Evolutionary conservation across 2,888 invertebrate species (phyloP), one percentile per base, ranked within the genome.

Genomic region (Piscicola geometra): DNA sequence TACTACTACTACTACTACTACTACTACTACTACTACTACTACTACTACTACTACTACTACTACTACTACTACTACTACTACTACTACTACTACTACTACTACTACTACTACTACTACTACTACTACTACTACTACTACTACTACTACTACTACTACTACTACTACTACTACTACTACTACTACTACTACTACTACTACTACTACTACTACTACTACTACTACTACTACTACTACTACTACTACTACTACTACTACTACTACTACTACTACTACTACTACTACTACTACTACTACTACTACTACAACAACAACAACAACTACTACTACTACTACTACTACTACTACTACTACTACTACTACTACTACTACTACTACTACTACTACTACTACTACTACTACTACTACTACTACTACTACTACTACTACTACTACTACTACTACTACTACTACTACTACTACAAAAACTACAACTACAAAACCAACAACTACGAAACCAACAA

Each of bases 221-320:
- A 64, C 64, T 64, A 64, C 64, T 64, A 64, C 64, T 64, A 64
- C 64, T 64, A 64, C 64, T 64, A 64, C 64, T 64, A 64, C 64
- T 64, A 64, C 64, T 64, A 64, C 30, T 69, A 69, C 69, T 69
- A 69, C 69, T 69, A 32, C 33, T 69, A 69, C 69, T 69, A 69
- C 69, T 69, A 69, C 69, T 69, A 69, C 69, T 69, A 69, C 36
- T 69, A 69, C 69, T 69, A 69, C 69, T 69, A 69, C 69, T 69
- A 69, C 69, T 69, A 69, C 69, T 69, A 69, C 69, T 69, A 69
- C 69, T 69, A 69, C 69, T 69, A 69, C 69, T 69, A 69, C 69
- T 69, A 69, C 69, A 18, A 69, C 69, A 18, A 69, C 69, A 18
- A 30, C 69, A 18, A 69, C 69, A 18, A 69, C 9, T 69, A 69